phyloP scores from a whole-genome alignment of 2,888 invertebrate genomes.

The Dicranocentrus wangi region DNA sequence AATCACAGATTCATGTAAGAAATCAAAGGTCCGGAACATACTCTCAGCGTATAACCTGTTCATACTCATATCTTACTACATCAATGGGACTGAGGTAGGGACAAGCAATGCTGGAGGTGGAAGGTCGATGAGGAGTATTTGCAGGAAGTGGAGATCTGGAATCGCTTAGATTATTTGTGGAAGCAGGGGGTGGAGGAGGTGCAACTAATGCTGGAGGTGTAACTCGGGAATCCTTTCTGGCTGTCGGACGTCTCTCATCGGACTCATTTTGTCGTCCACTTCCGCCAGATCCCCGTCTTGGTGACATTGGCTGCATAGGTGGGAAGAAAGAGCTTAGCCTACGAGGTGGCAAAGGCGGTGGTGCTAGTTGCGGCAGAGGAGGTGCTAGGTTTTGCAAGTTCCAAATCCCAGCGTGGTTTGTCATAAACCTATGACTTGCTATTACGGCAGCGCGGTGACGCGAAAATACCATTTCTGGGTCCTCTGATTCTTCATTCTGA shows the following conservation, averaged over 20 bases:
- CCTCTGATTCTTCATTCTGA: constrained; percentile 29
- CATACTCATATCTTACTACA: constrained; percentile 50
- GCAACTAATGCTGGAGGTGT: background rate
- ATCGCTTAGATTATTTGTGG: background rate
- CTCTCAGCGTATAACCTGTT: too few relatives aligned
- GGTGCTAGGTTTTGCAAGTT: constrained; percentile 44
- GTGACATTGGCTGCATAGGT: constrained; percentile 45
- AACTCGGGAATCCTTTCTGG: background rate
- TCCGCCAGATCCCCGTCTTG: background rate
- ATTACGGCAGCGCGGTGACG: constrained; percentile 58
- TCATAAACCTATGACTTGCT: constrained; percentile 51
- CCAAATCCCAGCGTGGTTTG: constrained; percentile 40
- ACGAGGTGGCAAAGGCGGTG: constrained; percentile 48
- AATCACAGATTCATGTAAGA: background rate
- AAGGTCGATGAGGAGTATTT: background rate
- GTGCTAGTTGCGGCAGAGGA: constrained; percentile 37
- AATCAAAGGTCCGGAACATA: background rate
- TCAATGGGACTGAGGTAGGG: constrained; percentile 56
- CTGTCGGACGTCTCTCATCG: too few relatives aligned
- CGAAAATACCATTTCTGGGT: constrained; percentile 49
- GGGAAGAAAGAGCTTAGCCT: constrained; percentile 46
- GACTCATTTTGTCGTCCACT: background rate
- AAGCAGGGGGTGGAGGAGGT: background rate
- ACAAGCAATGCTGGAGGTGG: constrained; percentile 36
- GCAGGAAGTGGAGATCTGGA: constrained; percentile 3